These are phyloP conservation scores for Clunio marinus DNA, from an alignment of 2,888 invertebrate genomes.

Conservation along the genomic window DNA sequence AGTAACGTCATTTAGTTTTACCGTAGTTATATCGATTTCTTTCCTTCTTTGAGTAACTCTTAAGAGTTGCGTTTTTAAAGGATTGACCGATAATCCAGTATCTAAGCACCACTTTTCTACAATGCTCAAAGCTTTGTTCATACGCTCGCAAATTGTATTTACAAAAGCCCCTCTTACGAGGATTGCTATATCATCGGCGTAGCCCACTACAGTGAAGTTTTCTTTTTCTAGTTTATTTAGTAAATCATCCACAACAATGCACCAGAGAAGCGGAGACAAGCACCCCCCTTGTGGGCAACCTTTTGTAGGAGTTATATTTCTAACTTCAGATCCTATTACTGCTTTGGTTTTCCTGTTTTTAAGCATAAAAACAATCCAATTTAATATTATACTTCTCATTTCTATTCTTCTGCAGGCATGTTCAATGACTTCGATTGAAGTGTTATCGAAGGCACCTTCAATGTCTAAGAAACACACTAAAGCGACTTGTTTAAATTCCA, in stretches of 20 bases:
- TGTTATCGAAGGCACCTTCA: constrained; percentile 43
- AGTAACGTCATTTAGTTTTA: too few relatives aligned
- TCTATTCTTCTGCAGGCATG: too few relatives aligned
- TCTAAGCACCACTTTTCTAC: constrained; percentile 34
- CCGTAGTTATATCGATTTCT: too few relatives aligned
- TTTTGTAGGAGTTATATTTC: constrained; percentile 14
- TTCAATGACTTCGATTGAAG: too few relatives aligned
- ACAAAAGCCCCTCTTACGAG: not conserved
- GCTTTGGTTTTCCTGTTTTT: not conserved
- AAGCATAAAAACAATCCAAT: not conserved
- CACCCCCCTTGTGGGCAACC: constrained; percentile 45
- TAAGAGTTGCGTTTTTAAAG: constrained; percentile 34
- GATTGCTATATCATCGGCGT: constrained; percentile 8
- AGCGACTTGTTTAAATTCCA: constrained; percentile 39
- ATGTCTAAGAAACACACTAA: constrained; percentile 42
- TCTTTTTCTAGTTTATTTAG: constrained; percentile 39
- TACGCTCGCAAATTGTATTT: not conserved
- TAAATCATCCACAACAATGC: constrained; percentile 43
- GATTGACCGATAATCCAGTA: constrained; percentile 37
- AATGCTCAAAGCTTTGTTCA: not conserved
- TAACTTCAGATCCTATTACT: too few relatives aligned
- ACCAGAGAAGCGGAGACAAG: constrained; percentile 44
- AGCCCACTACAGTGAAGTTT: not conserved
- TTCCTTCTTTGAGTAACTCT: constrained; percentile 22
- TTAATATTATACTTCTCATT: too few relatives aligned